Base-by-base conservation (phyloP, 2,888 invertebrate genomes). In the Hyalella azteca region DNA sequence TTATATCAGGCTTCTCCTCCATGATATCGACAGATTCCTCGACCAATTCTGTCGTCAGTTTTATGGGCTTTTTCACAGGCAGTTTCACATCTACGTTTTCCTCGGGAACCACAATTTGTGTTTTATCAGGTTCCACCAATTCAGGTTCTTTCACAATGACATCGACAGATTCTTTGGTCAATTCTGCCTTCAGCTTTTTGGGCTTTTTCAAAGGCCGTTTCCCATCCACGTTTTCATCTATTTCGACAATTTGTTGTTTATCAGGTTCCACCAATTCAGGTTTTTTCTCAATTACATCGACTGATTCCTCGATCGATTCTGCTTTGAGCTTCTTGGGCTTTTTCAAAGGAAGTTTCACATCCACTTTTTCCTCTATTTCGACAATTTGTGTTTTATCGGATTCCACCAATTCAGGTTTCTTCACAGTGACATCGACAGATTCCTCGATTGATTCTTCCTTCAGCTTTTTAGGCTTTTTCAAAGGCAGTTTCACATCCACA, bases 321-420 rank as follows among this genome's bases (percentile, higher is more conserved):
- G 32, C 15, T 7, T 73, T 73, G 66, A 79, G 80, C 41, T 81
- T 54, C 45, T 82, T 59, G n/a, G 79, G 81, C 49, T 79, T 79
- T 39, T 60, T 82, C 66, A 13, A 60, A 15, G 32, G 22, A n/a
- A 76, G 49, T 54, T 81, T 77, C 29, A 73, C 66, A 1, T 89
- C 87, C 0, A 87, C 87, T 26, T 89, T 86, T 81, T 89, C 89
- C 2, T 89, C 88, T 48, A 93, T 88, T 87, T 93, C 93, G 87
- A 93, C 93, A 26, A 94, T 90, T 0, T 93, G 94, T 32, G 94
- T 90, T 87, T 92, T 91, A 2, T 86, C 86, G 19, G 41, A 36
- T 32, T 86, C 85, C 7, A 84, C 81, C 29, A 85, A 85, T 26
- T 73, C 49, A 32, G 59, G 22, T 39, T 85, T 85, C 59, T 86